These are phyloP conservation scores for Acanthosepion esculentum DNA, from an alignment of 2,888 invertebrate species.

Conservation along the genomic window DNA sequence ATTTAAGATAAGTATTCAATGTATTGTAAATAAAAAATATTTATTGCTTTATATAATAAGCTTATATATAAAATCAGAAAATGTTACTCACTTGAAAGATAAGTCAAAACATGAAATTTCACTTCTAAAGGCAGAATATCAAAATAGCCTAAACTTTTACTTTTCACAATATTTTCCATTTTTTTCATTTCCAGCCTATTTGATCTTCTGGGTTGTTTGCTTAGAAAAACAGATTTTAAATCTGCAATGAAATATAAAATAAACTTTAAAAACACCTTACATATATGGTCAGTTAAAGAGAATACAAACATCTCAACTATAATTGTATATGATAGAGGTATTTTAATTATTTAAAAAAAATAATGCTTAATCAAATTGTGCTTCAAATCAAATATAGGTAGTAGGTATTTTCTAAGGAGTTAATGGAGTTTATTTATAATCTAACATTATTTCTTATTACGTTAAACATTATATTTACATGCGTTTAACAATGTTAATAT, in stretches of 20 bases:
- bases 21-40: background rate
- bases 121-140: constrained; percentile 71
- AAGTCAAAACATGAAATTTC: constrained; percentile 70
- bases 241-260: constrained; percentile 51
- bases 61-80: background rate
- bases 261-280: background rate
- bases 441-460: no score
- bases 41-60: background rate
- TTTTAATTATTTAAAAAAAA: background rate
- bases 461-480: no score
- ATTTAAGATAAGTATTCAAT: background rate
- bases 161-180: constrained; percentile 59
- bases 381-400: background rate
- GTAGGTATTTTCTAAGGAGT: no score
- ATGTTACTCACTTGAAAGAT: constrained; percentile 65
- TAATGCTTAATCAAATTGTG: background rate
- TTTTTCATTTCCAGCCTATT: constrained; percentile 68
- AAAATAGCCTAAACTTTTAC: constrained; percentile 70
- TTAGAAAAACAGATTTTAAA: constrained; percentile 64
- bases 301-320: background rate
- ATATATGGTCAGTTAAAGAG: background rate
- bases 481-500: no score
- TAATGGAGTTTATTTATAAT: no score
- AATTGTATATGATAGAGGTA: background rate
- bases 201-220: constrained; percentile 71